Conservation (phyloP, 2,888 invertebrate species). For the Acrobeloides nanus region DNA sequence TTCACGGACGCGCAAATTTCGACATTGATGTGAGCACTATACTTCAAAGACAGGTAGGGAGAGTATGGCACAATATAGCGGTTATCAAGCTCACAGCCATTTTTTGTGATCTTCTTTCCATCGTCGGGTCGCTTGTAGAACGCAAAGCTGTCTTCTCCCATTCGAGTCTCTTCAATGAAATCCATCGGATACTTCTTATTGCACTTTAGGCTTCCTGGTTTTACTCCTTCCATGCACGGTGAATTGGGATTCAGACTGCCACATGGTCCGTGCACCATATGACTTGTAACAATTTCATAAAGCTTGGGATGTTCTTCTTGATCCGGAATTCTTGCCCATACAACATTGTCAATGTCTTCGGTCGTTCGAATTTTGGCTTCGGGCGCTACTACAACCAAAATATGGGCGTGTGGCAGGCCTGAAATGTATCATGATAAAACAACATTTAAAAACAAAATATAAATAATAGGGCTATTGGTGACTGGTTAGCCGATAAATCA, state of each 20-base stretch:
- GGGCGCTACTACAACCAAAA: conserved; percentile 26
- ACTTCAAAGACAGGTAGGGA: conserved; percentile 45
- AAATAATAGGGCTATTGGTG: neutral
- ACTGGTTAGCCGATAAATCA: neutral
- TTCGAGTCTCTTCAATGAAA: conserved; percentile 16
- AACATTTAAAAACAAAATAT: neutral
- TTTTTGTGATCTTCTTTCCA: neutral
- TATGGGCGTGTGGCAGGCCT: conserved; percentile 46
- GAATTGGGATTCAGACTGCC: conserved; percentile 48
- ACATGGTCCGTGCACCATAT: conserved; percentile 55
- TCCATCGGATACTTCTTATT: conserved; percentile 20
- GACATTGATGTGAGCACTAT: conserved; percentile 55
- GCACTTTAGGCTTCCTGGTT: conserved; percentile 11
- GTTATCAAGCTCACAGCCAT: conserved; percentile 26
- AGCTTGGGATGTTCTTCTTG: conserved; percentile 35
- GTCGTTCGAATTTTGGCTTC: conserved; percentile 6
- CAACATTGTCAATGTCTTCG: conserved; percentile 47
- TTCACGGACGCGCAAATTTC: conserved; percentile 40
- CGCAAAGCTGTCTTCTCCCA: conserved; percentile 19
- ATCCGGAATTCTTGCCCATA: conserved; percentile 54
- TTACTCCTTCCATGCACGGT: conserved; percentile 22
- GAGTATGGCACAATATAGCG: conserved; percentile 20
- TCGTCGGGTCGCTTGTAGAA: conserved; percentile 17
- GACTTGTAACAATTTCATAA: conserved; percentile 41
- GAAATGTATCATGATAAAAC: neutral